phyloP scores from a whole-genome alignment of 1,140 invertebrate genomes.

The Aricia agestis region DNA sequence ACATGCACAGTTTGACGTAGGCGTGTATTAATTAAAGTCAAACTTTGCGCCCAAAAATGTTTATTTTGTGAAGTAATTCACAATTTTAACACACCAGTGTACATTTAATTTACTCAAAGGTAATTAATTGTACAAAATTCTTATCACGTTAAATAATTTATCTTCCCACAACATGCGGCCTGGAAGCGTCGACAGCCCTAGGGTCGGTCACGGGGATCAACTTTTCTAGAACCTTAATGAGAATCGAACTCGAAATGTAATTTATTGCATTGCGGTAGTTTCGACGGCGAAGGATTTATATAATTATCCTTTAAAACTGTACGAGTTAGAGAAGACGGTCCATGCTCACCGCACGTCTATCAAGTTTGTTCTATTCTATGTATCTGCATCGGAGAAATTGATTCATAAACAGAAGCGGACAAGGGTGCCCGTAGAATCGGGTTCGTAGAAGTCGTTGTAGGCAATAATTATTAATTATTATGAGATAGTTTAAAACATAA shows the following conservation, averaged over 20 bases:
- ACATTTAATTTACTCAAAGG: not conserved
- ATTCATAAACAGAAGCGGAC: too few species aligned
- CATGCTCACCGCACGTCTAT: not conserved
- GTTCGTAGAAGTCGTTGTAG: too few species aligned
- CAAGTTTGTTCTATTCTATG: not conserved
- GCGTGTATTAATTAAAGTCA: too few species aligned
- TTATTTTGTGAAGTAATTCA: too few species aligned
- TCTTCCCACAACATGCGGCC: not conserved
- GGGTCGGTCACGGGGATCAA: not conserved
- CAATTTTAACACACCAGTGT: too few species aligned
- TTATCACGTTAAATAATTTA: not conserved
- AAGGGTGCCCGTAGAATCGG: too few species aligned
- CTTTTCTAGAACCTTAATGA: not conserved
- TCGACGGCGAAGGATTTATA: not conserved
- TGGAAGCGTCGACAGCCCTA: not conserved
- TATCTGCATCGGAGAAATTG: too few species aligned
- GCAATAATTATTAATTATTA: too few species aligned
- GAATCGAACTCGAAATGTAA: not conserved
- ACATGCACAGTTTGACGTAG: too few species aligned
- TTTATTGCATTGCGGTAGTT: conserved; percentile 3
- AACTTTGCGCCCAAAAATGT: too few species aligned
- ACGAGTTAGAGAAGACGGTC: not conserved
- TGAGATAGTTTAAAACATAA: too few species aligned
- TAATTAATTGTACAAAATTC: not conserved
- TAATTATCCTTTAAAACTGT: not conserved